Percentiles rank a stretch among this genome's conserved stretches.
Conservation (phyloP, 2,113 vertebrate genomes). For the Ictidomys tridecemlineatus region DNA sequence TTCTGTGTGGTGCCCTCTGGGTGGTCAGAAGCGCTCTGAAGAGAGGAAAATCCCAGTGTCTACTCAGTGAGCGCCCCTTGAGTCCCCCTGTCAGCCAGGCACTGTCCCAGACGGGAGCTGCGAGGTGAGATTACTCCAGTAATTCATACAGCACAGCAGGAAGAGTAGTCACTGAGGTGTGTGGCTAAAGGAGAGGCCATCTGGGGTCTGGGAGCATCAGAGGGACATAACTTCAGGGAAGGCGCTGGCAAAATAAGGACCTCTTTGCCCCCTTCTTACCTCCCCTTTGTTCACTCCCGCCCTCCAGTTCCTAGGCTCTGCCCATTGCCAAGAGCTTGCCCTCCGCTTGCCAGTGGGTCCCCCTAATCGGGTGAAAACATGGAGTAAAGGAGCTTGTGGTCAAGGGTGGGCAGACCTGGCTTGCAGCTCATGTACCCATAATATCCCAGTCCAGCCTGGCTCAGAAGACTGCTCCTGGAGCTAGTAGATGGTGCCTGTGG, state of each 20-base stretch:
- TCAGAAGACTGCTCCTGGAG: neutral
- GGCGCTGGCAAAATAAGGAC: neutral
- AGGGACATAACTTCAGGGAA: neutral
- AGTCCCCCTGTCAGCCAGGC: neutral
- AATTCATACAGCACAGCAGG: neutral
- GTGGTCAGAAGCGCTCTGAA: accelerated
- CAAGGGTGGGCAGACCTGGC: neutral
- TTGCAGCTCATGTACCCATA: accelerated
- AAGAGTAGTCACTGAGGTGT: neutral
- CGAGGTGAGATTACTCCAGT: neutral
- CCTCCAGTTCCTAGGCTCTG: neutral
- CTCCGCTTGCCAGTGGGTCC: neutral
- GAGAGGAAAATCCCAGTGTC: neutral
- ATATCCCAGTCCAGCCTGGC: neutral
- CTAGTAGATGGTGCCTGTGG: neutral
- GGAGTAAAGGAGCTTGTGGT: neutral
- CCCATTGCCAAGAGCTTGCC: neutral
- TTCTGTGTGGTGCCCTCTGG: neutral
- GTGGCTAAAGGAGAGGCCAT: neutral
- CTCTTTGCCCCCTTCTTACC: no score
- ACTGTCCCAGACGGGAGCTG: accelerated
- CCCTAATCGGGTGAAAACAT: accelerated
- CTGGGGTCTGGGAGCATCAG: neutral
- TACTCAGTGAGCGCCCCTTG: accelerated
- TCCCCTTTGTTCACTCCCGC: no score